A percentile compares a stretch with the other conserved stretches of the same genome.
phyloP scores from a whole-genome alignment of 2,888 invertebrate species.

The Caenorhabditis sinica region DNA sequence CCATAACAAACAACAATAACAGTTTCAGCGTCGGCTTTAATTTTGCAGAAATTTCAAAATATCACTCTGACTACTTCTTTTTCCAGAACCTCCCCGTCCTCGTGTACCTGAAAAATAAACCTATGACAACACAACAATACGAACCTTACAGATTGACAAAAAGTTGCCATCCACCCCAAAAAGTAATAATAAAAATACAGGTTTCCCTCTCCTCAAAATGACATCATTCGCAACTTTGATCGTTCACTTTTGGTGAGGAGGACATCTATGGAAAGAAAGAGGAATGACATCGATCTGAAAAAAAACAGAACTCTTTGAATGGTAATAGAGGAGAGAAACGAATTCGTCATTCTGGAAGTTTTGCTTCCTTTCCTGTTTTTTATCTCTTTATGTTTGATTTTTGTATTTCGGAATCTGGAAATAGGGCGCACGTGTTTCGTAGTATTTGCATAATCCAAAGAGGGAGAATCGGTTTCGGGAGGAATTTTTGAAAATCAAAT shows the following conservation, averaged over 20 bases:
- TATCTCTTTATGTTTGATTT: slow-evolving; percentile 7
- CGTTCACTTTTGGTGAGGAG: slow-evolving; percentile 27
- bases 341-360: slow-evolving; percentile 23
- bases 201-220: slow-evolving; percentile 22
- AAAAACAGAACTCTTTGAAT: background rate
- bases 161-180: background rate
- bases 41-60: no score
- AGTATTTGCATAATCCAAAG: slow-evolving; percentile 12
- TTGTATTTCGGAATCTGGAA: slow-evolving; percentile 5
- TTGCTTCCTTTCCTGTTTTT: background rate
- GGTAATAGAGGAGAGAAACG: no score
- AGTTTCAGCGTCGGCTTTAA: no score
- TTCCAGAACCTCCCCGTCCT: no score
- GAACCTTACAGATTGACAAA: background rate
- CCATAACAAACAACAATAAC: no score
- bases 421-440: background rate
- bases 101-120: no score
- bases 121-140: background rate
- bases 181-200: slow-evolving; percentile 18
- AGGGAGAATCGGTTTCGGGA: background rate
- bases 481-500: background rate
- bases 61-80: no score
- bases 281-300: slow-evolving; percentile 8
- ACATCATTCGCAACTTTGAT: slow-evolving; percentile 56
- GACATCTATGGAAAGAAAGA: background rate